Evolutionary conservation across 1,140 invertebrate species (phyloP), one percentile per base, ranked within the genome.

Genomic region (Microplitis mediator): DNA sequence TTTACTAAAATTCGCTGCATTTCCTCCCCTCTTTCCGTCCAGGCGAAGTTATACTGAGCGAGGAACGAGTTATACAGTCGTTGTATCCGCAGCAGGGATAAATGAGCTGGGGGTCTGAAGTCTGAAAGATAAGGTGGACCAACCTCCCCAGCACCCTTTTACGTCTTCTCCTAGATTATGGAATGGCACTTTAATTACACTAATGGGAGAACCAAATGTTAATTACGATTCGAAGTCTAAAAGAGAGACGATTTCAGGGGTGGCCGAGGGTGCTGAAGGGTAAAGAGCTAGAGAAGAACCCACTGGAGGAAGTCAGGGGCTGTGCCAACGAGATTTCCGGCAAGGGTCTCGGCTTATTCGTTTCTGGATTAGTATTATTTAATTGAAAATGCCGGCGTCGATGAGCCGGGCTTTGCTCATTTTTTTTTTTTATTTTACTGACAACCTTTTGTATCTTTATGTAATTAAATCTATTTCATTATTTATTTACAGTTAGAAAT

Each of bases 201-300:
- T 91, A 91, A 91, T 91, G 90, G 90, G 88, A 89, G 89, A 89
- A 89, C 89, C 90, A 90, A 91, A 90, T 90, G 90, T 91, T 91
- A 90, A 91, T 91, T 91, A 90, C 89, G 89, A 90, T 90, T 90
- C 89, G 89, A 91, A 90, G 89, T 89, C 89, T 85, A 89, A 89
- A 89, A 89, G 88, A 90, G 88, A 88, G 86, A 79, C 81, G 84
- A 85, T 81, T 80, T 79, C 35, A 34, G 11, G 62, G 35, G 50
- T 14, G 64, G 39, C 32, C 36, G 31, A 56, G 58, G n/a, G 60
- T 34, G 35, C 67, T 45, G 39, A 45, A 45, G 39, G 39, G 39
- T 45, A 45, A 45, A 45, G 39, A 45, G 39, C 36, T 39, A 62
- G 31, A 16, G 3, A 51, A 36, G 77, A 72, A 60, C 36, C 23